These are phyloP conservation scores for Cynoglossus semilaevis DNA, from an alignment of 2,113 vertebrate genomes.

Conservation along the genomic window DNA sequence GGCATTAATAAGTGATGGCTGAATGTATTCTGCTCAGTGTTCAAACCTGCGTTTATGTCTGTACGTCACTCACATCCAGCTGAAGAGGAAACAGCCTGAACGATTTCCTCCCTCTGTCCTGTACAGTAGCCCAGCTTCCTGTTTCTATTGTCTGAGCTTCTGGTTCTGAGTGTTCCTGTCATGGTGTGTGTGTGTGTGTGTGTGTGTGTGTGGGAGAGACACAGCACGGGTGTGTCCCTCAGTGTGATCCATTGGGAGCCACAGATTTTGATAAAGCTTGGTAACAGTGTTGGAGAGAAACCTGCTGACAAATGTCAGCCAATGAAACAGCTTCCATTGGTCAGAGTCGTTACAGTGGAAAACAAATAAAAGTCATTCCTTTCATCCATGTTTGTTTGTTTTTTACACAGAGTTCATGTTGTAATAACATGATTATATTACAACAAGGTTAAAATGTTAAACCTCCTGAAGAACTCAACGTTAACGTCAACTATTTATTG, in stretches of 20 bases:
- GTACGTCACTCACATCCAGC: slow-evolving; percentile 21
- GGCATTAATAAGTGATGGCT: too few relatives aligned
- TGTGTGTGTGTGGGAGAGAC: slow-evolving; percentile 14
- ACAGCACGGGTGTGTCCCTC: slow-evolving; percentile 56
- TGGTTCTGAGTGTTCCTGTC: not conserved
- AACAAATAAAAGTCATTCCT: too few relatives aligned
- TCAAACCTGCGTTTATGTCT: too few relatives aligned
- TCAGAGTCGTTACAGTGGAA: too few relatives aligned
- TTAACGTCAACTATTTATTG: too few relatives aligned
- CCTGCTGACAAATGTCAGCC: slow-evolving; percentile 7
- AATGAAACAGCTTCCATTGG: not conserved
- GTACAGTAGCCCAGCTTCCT: slow-evolving; percentile 64
- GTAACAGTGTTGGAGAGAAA: slow-evolving; percentile 20
- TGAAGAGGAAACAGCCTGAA: slow-evolving; percentile 47
- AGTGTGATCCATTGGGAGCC: slow-evolving; percentile 45
- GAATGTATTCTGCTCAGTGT: too few relatives aligned
- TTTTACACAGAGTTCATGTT: too few relatives aligned
- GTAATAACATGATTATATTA: too few relatives aligned
- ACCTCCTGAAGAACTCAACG: too few relatives aligned
- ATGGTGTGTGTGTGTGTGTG: slow-evolving; percentile 20
- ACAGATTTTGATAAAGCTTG: slow-evolving; percentile 36
- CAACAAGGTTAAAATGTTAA: too few relatives aligned
- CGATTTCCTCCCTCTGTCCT: slow-evolving; percentile 65
- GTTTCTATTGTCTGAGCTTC: slow-evolving; percentile 59
- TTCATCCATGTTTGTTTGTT: too few relatives aligned